These are phyloP conservation scores for Esox lucius DNA, from an alignment of 2,797 vertebrate genomes.

Conservation along the genomic window DNA sequence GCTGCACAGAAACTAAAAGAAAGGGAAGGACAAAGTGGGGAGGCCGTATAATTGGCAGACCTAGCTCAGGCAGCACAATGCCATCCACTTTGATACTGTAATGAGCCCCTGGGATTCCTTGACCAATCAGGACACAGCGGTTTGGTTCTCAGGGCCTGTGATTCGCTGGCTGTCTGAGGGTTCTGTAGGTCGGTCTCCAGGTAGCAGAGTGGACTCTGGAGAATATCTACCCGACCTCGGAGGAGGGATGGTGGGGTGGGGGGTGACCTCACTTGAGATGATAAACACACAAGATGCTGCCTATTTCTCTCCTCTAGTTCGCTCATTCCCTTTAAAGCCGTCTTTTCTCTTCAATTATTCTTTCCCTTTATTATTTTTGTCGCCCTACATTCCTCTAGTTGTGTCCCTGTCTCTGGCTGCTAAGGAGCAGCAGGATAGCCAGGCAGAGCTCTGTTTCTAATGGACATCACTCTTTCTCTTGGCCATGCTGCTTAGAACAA, in stretches of 20 bases:
- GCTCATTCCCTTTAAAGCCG: neutral
- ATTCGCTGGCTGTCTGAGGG: conserved; percentile 71
- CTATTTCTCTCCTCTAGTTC: conserved; percentile 7
- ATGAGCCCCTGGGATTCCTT: conserved; percentile 58
- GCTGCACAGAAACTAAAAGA: conserved; percentile 35
- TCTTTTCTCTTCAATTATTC: neutral
- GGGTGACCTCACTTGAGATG: conserved; percentile 53
- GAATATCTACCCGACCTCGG: conserved; percentile 54
- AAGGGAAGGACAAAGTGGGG: conserved; percentile 56
- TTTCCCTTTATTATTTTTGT: neutral
- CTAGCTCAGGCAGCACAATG: conserved; percentile 68
- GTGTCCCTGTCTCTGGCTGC: conserved; percentile 36
- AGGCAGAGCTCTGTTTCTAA: conserved; percentile 46
- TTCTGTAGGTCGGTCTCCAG: conserved; percentile 78
- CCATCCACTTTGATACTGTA: conserved; percentile 65
- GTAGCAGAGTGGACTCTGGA: conserved; percentile 70
- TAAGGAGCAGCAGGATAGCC: conserved; percentile 37
- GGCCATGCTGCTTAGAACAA: conserved; percentile 38
- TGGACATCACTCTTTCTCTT: conserved; percentile 58
- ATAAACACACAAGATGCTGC: conserved; percentile 28
- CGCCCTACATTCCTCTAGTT: neutral
- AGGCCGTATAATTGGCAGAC: conserved; percentile 67
- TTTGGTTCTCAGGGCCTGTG: conserved; percentile 63
- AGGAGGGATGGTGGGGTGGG: conserved; percentile 11
- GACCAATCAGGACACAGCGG: conserved; percentile 65